Percentiles rank a stretch among this genome's conserved stretches.
phyloP scores from a whole-genome alignment of 2,888 invertebrate genomes.

The Drosophila subsilvestris region DNA sequence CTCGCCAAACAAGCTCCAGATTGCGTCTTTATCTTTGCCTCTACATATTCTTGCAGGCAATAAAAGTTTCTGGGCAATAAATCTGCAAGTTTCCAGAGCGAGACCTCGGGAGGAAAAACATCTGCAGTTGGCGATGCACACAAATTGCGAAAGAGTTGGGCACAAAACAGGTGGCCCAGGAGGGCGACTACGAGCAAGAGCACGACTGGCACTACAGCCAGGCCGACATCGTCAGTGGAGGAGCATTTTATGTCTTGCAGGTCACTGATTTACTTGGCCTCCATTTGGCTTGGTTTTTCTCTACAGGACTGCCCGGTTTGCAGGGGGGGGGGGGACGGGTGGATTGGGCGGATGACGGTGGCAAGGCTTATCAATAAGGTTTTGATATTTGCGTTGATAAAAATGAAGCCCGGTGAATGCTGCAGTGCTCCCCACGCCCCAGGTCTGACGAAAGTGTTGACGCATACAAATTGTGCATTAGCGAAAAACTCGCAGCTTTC shows the following conservation, averaged over 20 bases:
- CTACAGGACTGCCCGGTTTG: not conserved
- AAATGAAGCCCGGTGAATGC: conserved; percentile 53
- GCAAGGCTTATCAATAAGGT: conserved; percentile 54
- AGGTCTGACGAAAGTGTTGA: conserved; percentile 73
- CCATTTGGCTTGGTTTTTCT: conserved; percentile 41
- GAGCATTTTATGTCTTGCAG: conserved; percentile 65
- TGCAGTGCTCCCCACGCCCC: not conserved
- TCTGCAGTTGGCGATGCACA: conserved; percentile 68
- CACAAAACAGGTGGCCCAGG: conserved; percentile 68
- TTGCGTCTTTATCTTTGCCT: conserved; percentile 71
- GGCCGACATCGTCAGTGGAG: conserved; percentile 19
- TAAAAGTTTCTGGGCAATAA: conserved; percentile 78
- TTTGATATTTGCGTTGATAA: conserved; percentile 72
- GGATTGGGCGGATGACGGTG: not conserved
- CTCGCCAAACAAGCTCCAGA: conserved; percentile 71
- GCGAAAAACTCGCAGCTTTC: conserved; percentile 77
- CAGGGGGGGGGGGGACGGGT: not conserved
- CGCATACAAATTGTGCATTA: conserved; percentile 81
- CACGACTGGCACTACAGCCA: conserved; percentile 54
- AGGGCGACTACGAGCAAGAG: conserved; percentile 1
- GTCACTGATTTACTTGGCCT: conserved; percentile 75
- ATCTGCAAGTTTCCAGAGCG: conserved; percentile 78
- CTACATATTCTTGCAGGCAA: conserved; percentile 77
- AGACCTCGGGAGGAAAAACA: conserved; percentile 63
- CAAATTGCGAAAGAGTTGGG: conserved; percentile 68